A percentile compares a stretch with the other conserved stretches of the same genome.
Conservation (phyloP, 2,888 invertebrate species). For the Spilosoma lubricipeda region DNA sequence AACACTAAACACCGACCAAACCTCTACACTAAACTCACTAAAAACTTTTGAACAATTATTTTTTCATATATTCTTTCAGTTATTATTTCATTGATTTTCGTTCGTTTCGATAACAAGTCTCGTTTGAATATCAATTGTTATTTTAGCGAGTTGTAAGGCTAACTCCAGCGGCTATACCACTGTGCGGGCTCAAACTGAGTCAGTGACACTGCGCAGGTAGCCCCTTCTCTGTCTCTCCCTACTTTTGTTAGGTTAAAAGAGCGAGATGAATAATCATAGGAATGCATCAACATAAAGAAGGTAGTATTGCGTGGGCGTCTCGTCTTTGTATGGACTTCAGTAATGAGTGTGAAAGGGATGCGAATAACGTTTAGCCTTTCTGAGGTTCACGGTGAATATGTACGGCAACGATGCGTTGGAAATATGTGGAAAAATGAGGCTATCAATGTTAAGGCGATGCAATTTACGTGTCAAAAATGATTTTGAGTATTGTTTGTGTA, state of each 20-base stretch:
- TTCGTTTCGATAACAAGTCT: conserved; percentile 64
- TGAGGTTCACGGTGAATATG: conserved; percentile 72
- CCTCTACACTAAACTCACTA: conserved; percentile 53
- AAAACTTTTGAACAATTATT: conserved; percentile 45
- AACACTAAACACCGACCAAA: conserved; percentile 46
- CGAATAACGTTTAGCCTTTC: conserved; percentile 61
- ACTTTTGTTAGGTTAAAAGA: conserved; percentile 48
- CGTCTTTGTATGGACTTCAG: conserved; percentile 57
- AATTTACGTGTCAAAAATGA: not conserved
- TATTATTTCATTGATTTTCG: conserved; percentile 69
- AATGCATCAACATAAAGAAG: conserved; percentile 74
- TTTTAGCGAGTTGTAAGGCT: conserved; percentile 44
- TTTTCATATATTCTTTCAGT: conserved; percentile 54
- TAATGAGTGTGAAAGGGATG: conserved; percentile 57
- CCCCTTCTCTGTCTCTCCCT: conserved; percentile 66
- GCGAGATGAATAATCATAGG: conserved; percentile 68
- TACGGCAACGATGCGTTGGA: conserved; percentile 72
- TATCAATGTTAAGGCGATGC: conserved; percentile 76
- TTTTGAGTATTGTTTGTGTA: not conserved
- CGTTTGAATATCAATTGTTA: conserved; percentile 45
- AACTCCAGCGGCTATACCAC: conserved; percentile 61
- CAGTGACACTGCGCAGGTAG: conserved; percentile 82
- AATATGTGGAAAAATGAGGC: conserved; percentile 79
- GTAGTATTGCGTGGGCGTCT: conserved; percentile 69
- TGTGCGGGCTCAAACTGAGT: conserved; percentile 75